Evolutionary conservation across 1,140 invertebrate species (phyloP).

Genomic region (Ceratina calcarata): DNA sequence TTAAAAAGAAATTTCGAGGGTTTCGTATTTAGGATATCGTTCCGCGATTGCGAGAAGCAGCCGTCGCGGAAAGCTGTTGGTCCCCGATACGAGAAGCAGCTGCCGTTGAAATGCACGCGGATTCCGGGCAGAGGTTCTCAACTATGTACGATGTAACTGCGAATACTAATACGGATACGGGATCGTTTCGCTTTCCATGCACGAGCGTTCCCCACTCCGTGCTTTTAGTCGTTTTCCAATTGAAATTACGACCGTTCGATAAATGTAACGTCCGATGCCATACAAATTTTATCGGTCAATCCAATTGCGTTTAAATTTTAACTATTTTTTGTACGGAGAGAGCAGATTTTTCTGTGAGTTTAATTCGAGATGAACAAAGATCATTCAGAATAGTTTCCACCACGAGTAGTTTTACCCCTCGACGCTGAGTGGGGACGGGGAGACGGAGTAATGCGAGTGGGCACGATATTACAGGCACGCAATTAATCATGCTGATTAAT

Average conservation of each 20-base stretch:
- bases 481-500: slow-evolving; percentile 41
- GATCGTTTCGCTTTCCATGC: slow-evolving; percentile 14
- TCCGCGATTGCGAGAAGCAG: slow-evolving; percentile 47
- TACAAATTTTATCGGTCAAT: not conserved
- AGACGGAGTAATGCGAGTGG: not conserved
- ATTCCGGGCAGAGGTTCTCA: slow-evolving; percentile 17
- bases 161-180: slow-evolving; percentile 17
- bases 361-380: too few relatives aligned
- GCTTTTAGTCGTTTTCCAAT: slow-evolving; percentile 25
- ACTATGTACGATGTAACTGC: too few relatives aligned
- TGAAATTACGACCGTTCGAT: slow-evolving; percentile 17
- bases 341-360: too few relatives aligned
- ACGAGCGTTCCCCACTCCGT: slow-evolving; percentile 7
- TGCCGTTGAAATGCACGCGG: slow-evolving; percentile 32
- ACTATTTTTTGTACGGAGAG: not conserved
- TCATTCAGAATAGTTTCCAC: too few relatives aligned
- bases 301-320: not conserved
- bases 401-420: not conserved
- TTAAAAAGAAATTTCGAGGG: slow-evolving; percentile 30
- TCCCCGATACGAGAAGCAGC: slow-evolving; percentile 37
- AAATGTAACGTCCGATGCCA: slow-evolving; percentile 7
- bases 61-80: slow-evolving; percentile 24
- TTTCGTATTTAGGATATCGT: slow-evolving; percentile 47
- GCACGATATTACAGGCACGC: not conserved
- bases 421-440: not conserved